Base-by-base conservation (phyloP, 1,140 invertebrate species). In the Chironomus tepperi region DNA sequence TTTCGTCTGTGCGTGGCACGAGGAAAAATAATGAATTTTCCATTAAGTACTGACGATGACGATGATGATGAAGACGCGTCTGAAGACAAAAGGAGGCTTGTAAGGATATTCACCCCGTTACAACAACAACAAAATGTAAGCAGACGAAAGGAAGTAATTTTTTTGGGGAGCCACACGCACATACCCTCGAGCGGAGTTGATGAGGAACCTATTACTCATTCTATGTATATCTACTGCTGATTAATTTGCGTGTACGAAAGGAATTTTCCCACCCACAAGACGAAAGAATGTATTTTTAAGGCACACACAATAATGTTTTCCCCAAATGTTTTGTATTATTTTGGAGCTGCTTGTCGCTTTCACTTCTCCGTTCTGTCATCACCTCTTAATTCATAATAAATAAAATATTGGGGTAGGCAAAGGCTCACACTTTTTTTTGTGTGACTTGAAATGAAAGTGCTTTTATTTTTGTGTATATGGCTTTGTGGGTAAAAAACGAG, bases 401-500 rank as follows among this genome's bases (percentile, higher is more conserved):
- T 70, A 19, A 70, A 70, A 21, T 21, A 70, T 70, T 70, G 65
- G 19, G 65, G 65, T 70, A 70, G 65, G 65, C 19, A 19, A 18
- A 70, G 65, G 18, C 65, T 19, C 16, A 70, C 9, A 19, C 19
- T 18, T 73, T 34, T 34, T 34, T 42, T 73, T 34, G 9, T 42
- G 42, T 73, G 21, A 42, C 9, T 34, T 34, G 9, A 21, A 72
- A 10, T 21, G 72, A 73, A 10, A 21, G 21, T 12, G 18, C 24
- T 7, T 42, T 24, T 42, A 24, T n/a, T 9, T 70, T 57, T 43
- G 74, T 57, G 74, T 74, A 47, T 74, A 65, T 74, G 73, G 73
- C 42, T 65, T 57, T 75, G 16, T 70, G 76, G 76, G 76, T 74
- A 74, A 77, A 77, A 77, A 76, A 73, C 72, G 42, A 76, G 43